Evolutionary conservation across 1,140 invertebrate species (phyloP), one percentile per base, ranked within the genome.

Genomic region (Drosophila pallidifrons): DNA sequence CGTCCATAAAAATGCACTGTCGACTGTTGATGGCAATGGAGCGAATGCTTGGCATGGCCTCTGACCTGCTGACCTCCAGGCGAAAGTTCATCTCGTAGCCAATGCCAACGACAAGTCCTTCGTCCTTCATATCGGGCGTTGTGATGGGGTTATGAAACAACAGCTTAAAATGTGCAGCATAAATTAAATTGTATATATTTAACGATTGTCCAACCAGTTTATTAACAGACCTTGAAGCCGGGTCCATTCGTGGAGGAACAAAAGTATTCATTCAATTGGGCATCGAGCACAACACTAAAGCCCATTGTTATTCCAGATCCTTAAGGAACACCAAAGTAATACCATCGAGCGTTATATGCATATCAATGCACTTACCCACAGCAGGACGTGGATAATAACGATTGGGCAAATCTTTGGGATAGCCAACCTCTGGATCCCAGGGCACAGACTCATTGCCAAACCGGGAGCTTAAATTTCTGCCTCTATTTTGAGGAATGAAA

Each of bases 371-470:
- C n/a, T 52, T 59, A 91, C 88, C 88, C 83, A 91, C 85, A 2
- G 95, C 94, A 85, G 94, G 93, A 93, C 94, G 94, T 2, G 96
- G 96, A 81, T 95, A 94, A 25, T 93, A 94, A 32, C 94, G 93
- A 1, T 89, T 6, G 0, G 94, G 93, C 1, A 94, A 92, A 59
- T 94, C 85, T 1, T 80, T 41, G 0, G 94, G 93, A 82, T 96
- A 97, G 0, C 95, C 96, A 11, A 89, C 93, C 93, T 97, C 96
- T 0, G 96, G 95, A 58, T 95, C 95, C 96, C 96, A 97, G 74
- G 96, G 94, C 13, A 95, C 94, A 1, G 94, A 59, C 16, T 61
- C 68, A 20, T 49, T 47, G 1, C 70, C 78, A 15, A 58, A 16
- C 5, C 13, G 32, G 0, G n/a, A 15, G 13, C 65, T 85, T 4